These are phyloP conservation scores for Drosophila subpulchrella DNA, from an alignment of 1,140 invertebrate species.

Conservation along the genomic window DNA sequence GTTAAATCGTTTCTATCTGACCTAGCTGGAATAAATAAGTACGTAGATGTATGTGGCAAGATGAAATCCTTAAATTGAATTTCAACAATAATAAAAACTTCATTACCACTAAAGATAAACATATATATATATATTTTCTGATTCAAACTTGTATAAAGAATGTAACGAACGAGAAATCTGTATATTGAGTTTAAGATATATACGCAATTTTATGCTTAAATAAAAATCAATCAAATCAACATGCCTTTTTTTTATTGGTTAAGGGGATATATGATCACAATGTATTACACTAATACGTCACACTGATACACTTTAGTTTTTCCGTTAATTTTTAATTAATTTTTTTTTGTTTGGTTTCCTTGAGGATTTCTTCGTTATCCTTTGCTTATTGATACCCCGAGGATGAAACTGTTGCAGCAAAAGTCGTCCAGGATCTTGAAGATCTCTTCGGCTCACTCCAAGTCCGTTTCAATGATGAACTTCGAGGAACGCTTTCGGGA, in stretches of 20 bases:
- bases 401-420: background rate
- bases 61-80: slow-evolving; percentile 60
- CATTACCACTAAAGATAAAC: slow-evolving; percentile 49
- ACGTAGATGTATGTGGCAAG: slow-evolving; percentile 21
- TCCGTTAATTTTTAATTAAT: slow-evolving; percentile 12
- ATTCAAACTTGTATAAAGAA: slow-evolving; percentile 61
- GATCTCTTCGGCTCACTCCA: background rate
- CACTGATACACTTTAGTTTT: slow-evolving; percentile 18
- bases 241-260: slow-evolving; percentile 11
- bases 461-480: background rate
- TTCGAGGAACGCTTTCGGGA: slow-evolving; percentile 8
- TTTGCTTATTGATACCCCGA: background rate
- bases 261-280: background rate
- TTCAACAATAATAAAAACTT: slow-evolving; percentile 63
- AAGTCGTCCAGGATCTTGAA: background rate
- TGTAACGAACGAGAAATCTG: slow-evolving; percentile 36
- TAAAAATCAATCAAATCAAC: slow-evolving; percentile 25
- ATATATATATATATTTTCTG: slow-evolving; percentile 70
- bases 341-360: background rate
- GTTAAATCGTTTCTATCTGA: slow-evolving; percentile 60
- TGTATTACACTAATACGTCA: slow-evolving; percentile 18
- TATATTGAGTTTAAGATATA: slow-evolving; percentile 62
- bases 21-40: slow-evolving; percentile 41
- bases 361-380: background rate
- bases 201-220: slow-evolving; percentile 63